phyloP scores from a whole-genome alignment of 1,140 invertebrate species.

The Camponotus vicinus region DNA sequence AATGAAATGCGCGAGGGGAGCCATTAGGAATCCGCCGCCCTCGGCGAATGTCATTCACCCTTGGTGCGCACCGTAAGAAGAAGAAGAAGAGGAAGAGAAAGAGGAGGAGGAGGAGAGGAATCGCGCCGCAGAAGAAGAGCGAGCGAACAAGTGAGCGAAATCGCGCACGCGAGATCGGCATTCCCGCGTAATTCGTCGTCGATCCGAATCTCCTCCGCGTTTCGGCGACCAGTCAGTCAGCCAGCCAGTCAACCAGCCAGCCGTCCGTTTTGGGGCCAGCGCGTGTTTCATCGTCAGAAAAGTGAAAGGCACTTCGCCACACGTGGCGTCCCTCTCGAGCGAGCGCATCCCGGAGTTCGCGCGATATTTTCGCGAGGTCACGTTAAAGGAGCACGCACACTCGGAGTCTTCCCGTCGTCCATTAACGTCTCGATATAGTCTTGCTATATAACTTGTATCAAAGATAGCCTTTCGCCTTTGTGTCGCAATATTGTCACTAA shows the following conservation, averaged over 20 bases:
- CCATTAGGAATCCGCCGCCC: constrained; percentile 42
- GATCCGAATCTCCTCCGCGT: constrained; percentile 23
- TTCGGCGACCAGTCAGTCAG: not conserved
- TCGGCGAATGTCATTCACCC: constrained; percentile 53
- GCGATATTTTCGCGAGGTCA: constrained; percentile 45
- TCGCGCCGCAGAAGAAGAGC: constrained; percentile 10
- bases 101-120: not conserved
- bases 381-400: not conserved
- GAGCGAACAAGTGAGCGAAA: constrained; percentile 44
- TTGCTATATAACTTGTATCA: not conserved
- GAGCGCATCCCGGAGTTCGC: constrained; percentile 24
- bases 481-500: not conserved
- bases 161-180: constrained; percentile 24
- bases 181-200: constrained; percentile 21
- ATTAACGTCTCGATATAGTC: constrained; percentile 21
- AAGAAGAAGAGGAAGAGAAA: constrained; percentile 3
- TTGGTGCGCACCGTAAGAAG: constrained; percentile 34
- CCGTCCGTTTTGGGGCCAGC: constrained; percentile 7
- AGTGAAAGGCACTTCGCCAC: constrained; percentile 48
- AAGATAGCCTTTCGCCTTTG: not conserved
- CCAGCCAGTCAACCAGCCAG: not conserved
- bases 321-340: not conserved
- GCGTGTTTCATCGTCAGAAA: not conserved
- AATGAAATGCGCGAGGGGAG: constrained; percentile 43
- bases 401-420: not conserved